These are phyloP conservation scores for Leptinotarsa haldemani DNA, from an alignment of 2,888 invertebrate genomes.

Conservation along the genomic window DNA sequence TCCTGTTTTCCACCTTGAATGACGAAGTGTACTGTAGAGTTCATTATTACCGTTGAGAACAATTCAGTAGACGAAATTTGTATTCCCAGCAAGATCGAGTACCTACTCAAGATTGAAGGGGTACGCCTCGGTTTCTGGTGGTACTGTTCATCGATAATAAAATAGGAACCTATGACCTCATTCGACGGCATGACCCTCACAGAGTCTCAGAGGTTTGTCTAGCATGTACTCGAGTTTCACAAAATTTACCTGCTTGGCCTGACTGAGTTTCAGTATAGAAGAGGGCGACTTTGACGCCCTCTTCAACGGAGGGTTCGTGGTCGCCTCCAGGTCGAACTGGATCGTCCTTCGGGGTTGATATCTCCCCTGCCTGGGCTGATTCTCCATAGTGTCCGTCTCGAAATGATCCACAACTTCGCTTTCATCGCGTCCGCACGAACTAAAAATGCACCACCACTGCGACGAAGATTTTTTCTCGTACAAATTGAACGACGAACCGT, in stretches of 20 bases:
- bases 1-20: too few species aligned
- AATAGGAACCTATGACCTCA: too few species aligned
- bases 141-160: too few species aligned
- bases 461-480: conserved; percentile 33
- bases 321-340: conserved; percentile 51
- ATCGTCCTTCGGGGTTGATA: conserved; percentile 53
- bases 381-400: conserved; percentile 22
- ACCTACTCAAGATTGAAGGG: too few species aligned
- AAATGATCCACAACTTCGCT: conserved; percentile 18
- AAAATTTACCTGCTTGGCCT: not conserved
- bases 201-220: too few species aligned
- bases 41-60: too few species aligned
- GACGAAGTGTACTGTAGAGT: too few species aligned
- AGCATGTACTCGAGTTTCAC: too few species aligned
- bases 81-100: too few species aligned
- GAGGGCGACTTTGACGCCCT: conserved; percentile 32
- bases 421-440: conserved; percentile 40
- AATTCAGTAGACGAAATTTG: too few species aligned
- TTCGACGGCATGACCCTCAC: too few species aligned
- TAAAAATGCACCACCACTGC: conserved; percentile 49
- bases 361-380: conserved; percentile 42
- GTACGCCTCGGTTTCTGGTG: too few species aligned
- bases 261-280: conserved; percentile 44
- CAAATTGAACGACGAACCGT: conserved; percentile 23
- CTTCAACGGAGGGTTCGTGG: not conserved